Conservation (phyloP, 2,113 vertebrate species). For the Pandion haliaetus region DNA sequence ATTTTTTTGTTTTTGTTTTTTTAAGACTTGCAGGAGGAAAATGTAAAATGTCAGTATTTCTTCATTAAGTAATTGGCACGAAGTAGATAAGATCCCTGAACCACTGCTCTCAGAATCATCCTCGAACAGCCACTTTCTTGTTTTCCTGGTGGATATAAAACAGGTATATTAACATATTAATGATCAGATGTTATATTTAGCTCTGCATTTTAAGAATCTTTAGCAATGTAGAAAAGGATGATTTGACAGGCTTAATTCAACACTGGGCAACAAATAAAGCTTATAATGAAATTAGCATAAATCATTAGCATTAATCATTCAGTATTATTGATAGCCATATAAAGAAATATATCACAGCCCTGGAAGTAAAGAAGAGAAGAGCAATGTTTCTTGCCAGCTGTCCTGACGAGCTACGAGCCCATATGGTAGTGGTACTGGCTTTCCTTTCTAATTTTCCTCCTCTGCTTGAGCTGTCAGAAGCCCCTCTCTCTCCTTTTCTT, state of each 20-base stretch:
- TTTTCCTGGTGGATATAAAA: constrained; percentile 26
- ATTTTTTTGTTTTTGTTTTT: not conserved
- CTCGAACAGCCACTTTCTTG: not conserved
- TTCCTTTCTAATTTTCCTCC: constrained; percentile 70
- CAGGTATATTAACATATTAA: constrained; percentile 65
- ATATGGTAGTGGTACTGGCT: constrained; percentile 53
- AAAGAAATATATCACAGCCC: constrained; percentile 64
- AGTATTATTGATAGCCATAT: constrained; percentile 74
- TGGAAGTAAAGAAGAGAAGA: constrained; percentile 58
- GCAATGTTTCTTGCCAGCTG: constrained; percentile 71
- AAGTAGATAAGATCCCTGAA: not conserved
- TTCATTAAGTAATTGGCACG: not conserved
- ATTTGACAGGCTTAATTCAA: constrained; percentile 77
- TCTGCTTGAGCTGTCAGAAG: constrained; percentile 68
- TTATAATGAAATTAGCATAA: constrained; percentile 83
- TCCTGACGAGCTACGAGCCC: constrained; percentile 61
- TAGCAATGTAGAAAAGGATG: constrained; percentile 60
- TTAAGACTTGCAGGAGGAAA: not conserved
- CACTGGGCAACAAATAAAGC: constrained; percentile 76
- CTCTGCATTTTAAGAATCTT: constrained; percentile 70
- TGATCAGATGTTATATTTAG: constrained; percentile 69
- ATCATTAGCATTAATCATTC: constrained; percentile 79
- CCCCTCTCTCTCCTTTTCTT: not conserved
- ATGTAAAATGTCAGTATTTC: not conserved
- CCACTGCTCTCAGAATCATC: not conserved